Evolutionary conservation across 37 sponge, comb jelly and placozoan species (phyloP), one percentile per base, ranked within the genome.

Genomic region (Halisarca cf. caerulea): DNA sequence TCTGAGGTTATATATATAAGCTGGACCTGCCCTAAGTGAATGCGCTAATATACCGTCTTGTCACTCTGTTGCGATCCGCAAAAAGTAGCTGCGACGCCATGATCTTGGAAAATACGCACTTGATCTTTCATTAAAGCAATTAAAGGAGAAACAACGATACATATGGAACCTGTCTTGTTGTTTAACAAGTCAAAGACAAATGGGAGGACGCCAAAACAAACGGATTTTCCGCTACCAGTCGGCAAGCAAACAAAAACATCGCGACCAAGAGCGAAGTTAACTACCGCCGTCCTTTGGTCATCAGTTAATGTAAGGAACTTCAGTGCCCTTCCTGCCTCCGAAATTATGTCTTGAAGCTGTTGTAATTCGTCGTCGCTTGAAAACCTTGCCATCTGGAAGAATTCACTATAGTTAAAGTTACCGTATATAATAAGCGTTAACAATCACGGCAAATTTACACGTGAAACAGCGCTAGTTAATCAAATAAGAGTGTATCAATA

Each of bases 91-190:
- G 45, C 41, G 43, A 74, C 41, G 36, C 77, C 77, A 23, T 44
- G 36, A 44, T 23, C 17, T 41, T 40, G 42, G 45, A 74, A 74
- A 44, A 20, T 74, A n/a, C n/a, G 18, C 38, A 74, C 77, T 6
- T 74, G 77, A 74, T 74, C 77, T 9, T 74, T 40, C 77, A 74
- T 74, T 44, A 74, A 24, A 17, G 77, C 77, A 43, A 23, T 40
- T 5, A 74, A 24, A 7, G 77, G 77, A 42, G 77, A 74, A 0
- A 74, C 45, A 74, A 74, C 44, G 21, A 74, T 1, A 25, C 77
- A 74, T 21, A 74, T 74, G 15, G 77, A 74, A 8, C 77, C 77
- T 74, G 20, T 39, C 24, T 18, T 74, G n/a, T 25, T n/a, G 6
- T 37, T 41, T 41, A 74, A 3, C 24, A 18, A 2, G 44, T 74